These are phyloP conservation scores for Mythimna loreyi DNA, from an alignment of 2,888 invertebrate genomes.

Conservation along the genomic window DNA sequence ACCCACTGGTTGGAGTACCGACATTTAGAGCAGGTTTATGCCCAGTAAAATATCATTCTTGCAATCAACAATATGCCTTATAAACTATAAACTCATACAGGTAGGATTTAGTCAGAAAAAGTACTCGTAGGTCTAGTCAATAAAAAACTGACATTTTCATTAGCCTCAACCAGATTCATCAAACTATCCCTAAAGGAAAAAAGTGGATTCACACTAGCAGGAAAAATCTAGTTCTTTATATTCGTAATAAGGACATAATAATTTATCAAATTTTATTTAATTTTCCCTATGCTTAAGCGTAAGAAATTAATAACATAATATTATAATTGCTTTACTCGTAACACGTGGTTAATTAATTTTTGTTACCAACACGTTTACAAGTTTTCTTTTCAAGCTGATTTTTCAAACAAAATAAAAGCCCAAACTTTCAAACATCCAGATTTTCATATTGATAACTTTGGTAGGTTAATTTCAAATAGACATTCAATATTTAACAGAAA, in stretches of 20 bases:
- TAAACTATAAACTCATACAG: too few species aligned
- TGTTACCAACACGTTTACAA: not conserved
- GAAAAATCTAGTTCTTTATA: not conserved
- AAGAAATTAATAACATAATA: not conserved
- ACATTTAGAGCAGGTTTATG: too few species aligned
- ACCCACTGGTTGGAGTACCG: too few species aligned
- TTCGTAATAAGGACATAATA: not conserved
- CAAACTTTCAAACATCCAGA: not conserved
- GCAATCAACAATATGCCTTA: too few species aligned
- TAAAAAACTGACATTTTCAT: too few species aligned
- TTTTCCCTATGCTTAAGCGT: not conserved
- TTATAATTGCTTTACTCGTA: conserved; percentile 10
- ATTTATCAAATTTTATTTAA: not conserved
- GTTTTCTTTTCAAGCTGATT: not conserved
- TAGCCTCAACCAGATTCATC: too few species aligned
- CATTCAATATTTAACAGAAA: not conserved
- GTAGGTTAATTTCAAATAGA: not conserved
- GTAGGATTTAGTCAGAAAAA: too few species aligned
- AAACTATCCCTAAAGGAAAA: too few species aligned
- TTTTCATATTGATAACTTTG: not conserved
- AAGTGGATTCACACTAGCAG: too few species aligned
- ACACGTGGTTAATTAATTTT: not conserved
- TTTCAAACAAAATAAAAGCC: too few species aligned
- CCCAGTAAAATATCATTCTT: too few species aligned
- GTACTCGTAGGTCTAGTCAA: too few species aligned